A percentile compares a stretch with the other conserved stretches of the same genome.
phyloP scores from a whole-genome alignment of 1,140 invertebrate genomes.

The Papilio helenus region DNA sequence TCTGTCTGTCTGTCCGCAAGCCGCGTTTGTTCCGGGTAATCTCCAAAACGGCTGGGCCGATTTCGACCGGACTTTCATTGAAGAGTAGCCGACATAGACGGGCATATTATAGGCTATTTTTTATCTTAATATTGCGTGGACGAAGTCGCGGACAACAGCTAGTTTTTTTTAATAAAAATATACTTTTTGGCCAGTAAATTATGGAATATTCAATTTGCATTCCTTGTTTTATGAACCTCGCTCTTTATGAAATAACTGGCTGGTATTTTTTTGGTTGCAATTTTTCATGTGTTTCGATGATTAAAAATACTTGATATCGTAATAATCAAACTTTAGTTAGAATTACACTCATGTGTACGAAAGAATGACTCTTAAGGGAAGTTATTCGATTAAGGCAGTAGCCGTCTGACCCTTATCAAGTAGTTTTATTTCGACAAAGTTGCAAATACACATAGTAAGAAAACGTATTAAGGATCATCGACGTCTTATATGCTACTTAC shows the following conservation, averaged over 20 bases:
- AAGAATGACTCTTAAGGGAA: slow-evolving; percentile 23
- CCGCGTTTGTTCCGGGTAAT: too few species aligned
- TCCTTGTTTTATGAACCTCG: background rate
- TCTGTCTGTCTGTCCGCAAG: too few species aligned
- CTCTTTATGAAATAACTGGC: background rate
- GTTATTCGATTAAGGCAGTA: slow-evolving; percentile 23
- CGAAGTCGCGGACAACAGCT: too few species aligned
- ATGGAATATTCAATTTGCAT: background rate
- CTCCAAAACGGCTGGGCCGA: too few species aligned
- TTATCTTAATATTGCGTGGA: too few species aligned
- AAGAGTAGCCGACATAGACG: too few species aligned
- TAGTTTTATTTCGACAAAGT: slow-evolving; percentile 22
- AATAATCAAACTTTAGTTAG: slow-evolving; percentile 1
- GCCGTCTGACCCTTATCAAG: slow-evolving; percentile 20
- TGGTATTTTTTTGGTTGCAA: background rate
- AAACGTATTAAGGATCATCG: slow-evolving; percentile 3
- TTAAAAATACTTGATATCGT: background rate
- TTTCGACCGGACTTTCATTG: too few species aligned
- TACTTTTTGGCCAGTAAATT: background rate
- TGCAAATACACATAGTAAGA: slow-evolving; percentile 12
- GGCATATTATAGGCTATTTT: too few species aligned
- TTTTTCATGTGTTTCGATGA: background rate
- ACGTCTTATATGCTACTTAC: background rate
- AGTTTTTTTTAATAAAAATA: too few species aligned
- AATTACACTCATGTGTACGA: background rate